These are phyloP conservation scores for Trichoplusia ni DNA, from an alignment of 1,140 invertebrate species.

Conservation along the genomic window DNA sequence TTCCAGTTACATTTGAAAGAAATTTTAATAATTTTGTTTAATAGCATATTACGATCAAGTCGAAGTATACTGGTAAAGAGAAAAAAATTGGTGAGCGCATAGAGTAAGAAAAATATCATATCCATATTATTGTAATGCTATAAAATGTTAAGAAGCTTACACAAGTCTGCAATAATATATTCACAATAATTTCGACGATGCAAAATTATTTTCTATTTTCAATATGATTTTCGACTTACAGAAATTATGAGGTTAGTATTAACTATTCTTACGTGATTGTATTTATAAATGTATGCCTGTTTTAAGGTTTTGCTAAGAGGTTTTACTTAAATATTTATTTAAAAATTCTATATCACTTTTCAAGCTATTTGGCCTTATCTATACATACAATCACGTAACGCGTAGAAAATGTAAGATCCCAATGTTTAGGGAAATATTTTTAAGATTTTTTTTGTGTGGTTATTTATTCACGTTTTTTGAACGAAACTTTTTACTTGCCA, in stretches of 20 bases:
- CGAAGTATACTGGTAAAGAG: neutral
- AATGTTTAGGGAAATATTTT: neutral
- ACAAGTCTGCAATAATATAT: constrained; percentile 16
- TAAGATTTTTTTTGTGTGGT: neutral
- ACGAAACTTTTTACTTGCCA: neutral
- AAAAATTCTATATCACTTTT: constrained; percentile 9
- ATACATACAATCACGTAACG: constrained; percentile 11
- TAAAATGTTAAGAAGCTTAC: constrained; percentile 22
- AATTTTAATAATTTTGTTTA: no score
- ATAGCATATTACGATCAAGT: no score
- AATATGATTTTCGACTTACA: neutral
- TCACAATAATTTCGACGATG: constrained; percentile 1
- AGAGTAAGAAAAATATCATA: constrained; percentile 1
- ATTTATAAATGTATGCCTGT: neutral
- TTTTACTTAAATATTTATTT: constrained; percentile 3
- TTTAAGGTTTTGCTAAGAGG: neutral
- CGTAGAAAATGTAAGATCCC: neutral
- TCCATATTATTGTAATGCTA: constrained; percentile 23
- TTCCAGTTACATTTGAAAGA: no score
- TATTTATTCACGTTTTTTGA: neutral
- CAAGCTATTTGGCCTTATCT: constrained; percentile 3
- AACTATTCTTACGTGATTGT: constrained; percentile 1
- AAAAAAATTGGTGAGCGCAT: neutral
- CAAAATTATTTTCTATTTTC: neutral
- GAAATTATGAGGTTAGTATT: neutral